Percentiles rank a stretch among this genome's conserved stretches.
These are phyloP conservation scores for Luidia sarsii DNA, from an alignment of 53 echinoderm and acorn worm genomes.

Conservation along the genomic window DNA sequence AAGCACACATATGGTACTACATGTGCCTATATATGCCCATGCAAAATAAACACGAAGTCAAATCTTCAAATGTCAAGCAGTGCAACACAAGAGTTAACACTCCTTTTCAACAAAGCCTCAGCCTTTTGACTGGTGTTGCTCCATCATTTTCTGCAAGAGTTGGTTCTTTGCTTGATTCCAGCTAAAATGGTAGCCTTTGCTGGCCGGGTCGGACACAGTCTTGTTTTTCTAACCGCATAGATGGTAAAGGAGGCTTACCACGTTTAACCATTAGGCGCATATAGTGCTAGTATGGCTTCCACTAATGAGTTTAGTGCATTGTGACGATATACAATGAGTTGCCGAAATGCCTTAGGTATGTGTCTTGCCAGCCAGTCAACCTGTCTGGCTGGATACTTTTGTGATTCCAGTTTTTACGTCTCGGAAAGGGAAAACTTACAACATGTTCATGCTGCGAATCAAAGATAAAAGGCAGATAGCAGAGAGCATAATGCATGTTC, in stretches of 20 bases:
- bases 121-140: neutral
- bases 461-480: too few relatives aligned
- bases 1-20: too few relatives aligned
- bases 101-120: too few relatives aligned
- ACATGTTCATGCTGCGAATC: too few relatives aligned
- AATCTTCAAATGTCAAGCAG: too few relatives aligned
- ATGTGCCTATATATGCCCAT: too few relatives aligned
- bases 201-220: neutral
- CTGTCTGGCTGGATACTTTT: neutral
- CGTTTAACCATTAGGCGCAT: slow-evolving; percentile 1
- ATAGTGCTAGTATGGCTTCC: slow-evolving; percentile 14
- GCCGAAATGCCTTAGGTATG: neutral
- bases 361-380: neutral
- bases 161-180: neutral
- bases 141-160: neutral
- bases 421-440: too few relatives aligned
- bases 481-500: too few relatives aligned
- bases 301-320: slow-evolving; percentile 44
- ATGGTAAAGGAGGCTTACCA: neutral
- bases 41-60: too few relatives aligned
- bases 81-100: too few relatives aligned
- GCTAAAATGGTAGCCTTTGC: neutral
- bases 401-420: too few relatives aligned
- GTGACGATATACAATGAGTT: neutral
- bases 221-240: neutral